Conservation (phyloP, 1,140 invertebrate genomes). For the Calephelis virginiensis region DNA sequence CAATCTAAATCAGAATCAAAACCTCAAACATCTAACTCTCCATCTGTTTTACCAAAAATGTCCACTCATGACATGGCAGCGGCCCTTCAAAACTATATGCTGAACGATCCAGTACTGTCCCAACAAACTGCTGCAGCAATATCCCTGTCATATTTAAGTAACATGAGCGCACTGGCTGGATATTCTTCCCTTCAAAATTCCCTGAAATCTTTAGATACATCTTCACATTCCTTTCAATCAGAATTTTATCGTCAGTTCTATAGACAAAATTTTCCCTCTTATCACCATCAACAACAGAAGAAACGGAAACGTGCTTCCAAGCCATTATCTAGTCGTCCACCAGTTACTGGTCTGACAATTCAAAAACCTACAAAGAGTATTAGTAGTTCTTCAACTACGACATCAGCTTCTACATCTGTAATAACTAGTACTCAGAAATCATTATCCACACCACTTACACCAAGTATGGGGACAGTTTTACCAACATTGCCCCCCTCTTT, state of each 20-base stretch:
- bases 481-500: conserved; percentile 55
- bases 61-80: conserved; percentile 56
- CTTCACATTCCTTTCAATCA: conserved; percentile 57
- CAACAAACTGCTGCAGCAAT: conserved; percentile 59
- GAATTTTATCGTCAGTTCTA: conserved; percentile 65
- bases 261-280: conserved; percentile 47
- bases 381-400: conserved; percentile 22
- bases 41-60: conserved; percentile 50
- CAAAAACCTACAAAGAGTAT: conserved; percentile 39
- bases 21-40: conserved; percentile 27
- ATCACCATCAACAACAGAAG: conserved; percentile 47
- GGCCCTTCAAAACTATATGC: conserved; percentile 60
- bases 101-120: conserved; percentile 54
- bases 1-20: conserved; percentile 39
- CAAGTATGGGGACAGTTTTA: conserved; percentile 62
- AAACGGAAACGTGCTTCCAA: conserved; percentile 65
- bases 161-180: conserved; percentile 55
- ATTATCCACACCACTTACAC: conserved; percentile 39
- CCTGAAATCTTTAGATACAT: conserved; percentile 51
- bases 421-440: conserved; percentile 51
- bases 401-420: conserved; percentile 37
- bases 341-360: conserved; percentile 27
- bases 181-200: conserved; percentile 47
- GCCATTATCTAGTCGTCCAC: conserved; percentile 27
- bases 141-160: conserved; percentile 57